Conservation (phyloP, 2,888 invertebrate species). For the Neoitamus cyanurus region DNA sequence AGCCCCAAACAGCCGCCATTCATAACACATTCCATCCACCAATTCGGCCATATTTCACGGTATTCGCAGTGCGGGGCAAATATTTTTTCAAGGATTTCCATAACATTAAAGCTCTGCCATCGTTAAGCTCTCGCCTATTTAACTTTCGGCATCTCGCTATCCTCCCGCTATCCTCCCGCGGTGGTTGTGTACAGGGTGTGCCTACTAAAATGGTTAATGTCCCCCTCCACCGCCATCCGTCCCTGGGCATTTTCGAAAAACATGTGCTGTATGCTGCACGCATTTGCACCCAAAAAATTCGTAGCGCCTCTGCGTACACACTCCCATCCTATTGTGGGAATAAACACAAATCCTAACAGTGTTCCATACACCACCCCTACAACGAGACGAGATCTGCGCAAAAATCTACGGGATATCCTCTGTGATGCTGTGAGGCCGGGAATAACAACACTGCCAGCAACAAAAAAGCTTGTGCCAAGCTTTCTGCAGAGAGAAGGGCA, state of each 20-base stretch:
- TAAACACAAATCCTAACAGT: neutral
- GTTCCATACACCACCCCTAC: neutral
- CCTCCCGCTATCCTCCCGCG: neutral
- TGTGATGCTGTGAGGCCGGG: neutral
- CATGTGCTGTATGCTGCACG: neutral
- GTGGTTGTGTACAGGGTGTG: neutral
- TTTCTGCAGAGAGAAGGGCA: neutral
- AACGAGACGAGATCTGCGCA: neutral
- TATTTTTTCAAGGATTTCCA: constrained; percentile 31
- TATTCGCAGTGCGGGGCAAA: constrained; percentile 3
- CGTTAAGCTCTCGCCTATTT: neutral
- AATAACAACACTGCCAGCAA: neutral
- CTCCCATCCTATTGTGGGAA: neutral
- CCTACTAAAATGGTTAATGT: neutral
- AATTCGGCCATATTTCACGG: neutral
- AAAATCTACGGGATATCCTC: constrained; percentile 19
- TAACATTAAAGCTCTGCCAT: constrained; percentile 18
- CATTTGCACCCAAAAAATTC: neutral
- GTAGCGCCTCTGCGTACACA: neutral
- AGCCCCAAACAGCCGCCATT: neutral
- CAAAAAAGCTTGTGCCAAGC: constrained; percentile 3
- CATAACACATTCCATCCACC: constrained; percentile 5
- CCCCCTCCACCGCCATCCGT: neutral
- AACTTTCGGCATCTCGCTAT: neutral
- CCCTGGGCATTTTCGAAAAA: neutral